Evolutionary conservation across 2,888 invertebrate species (phyloP).

Genomic region (Micoletzkya japonica): DNA sequence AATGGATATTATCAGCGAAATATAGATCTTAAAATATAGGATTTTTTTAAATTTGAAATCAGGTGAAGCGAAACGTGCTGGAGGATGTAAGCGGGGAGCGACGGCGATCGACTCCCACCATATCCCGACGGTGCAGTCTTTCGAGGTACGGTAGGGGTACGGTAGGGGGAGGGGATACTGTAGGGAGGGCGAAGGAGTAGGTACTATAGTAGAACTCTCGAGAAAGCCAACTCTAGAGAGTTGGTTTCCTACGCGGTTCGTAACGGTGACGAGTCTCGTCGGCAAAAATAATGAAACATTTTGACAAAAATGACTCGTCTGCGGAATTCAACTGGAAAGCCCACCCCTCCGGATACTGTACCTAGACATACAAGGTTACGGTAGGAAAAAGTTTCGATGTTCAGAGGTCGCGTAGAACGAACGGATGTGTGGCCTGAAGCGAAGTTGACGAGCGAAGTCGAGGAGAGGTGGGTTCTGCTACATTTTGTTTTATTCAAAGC

Average conservation of each 20-base stretch:
- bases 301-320: not conserved
- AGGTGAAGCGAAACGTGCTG: conserved; percentile 47
- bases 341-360: too few relatives aligned
- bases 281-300: too few relatives aligned
- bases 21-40: not conserved
- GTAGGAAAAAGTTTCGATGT: not conserved
- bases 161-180: too few relatives aligned
- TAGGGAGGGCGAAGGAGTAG: too few relatives aligned
- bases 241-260: too few relatives aligned
- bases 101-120: conserved; percentile 58
- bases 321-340: not conserved
- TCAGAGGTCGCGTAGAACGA: conserved; percentile 42
- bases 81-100: conserved; percentile 55
- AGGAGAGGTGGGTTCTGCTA: conserved; percentile 39
- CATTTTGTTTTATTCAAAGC: not conserved
- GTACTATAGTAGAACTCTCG: too few relatives aligned
- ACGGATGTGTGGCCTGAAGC: conserved; percentile 63
- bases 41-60: conserved; percentile 6
- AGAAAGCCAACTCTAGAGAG: too few relatives aligned
- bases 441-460: conserved; percentile 49
- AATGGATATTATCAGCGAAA: not conserved
- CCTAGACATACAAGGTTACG: too few relatives aligned
- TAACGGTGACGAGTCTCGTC: too few relatives aligned
- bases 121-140: conserved; percentile 51
- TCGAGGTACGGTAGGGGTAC: too few relatives aligned